Percentiles rank a stretch among this genome's conserved stretches.
phyloP scores from a whole-genome alignment of 2,888 invertebrate genomes.

The Pyrochroa serraticornis region DNA sequence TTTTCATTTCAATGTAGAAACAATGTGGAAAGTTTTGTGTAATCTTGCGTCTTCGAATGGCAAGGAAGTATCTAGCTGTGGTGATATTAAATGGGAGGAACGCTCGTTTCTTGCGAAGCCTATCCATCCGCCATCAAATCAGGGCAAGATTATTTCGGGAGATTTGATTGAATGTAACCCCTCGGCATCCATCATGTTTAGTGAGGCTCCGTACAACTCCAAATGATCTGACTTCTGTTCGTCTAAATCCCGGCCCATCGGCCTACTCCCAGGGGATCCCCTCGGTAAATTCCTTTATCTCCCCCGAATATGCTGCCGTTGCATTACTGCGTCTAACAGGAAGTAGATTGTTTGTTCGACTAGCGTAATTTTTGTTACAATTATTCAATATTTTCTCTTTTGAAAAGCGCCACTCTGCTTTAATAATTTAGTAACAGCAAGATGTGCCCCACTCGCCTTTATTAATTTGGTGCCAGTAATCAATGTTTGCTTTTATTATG shows the following conservation, averaged over 20 bases:
- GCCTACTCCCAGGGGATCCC: slow-evolving; percentile 38
- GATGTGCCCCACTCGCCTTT: no score
- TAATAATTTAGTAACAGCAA: no score
- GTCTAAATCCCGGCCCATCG: slow-evolving; percentile 45
- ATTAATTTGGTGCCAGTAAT: slow-evolving; percentile 5
- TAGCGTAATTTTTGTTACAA: slow-evolving; percentile 27
- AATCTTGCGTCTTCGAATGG: no score
- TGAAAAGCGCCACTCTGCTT: neutral
- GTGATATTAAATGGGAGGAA: slow-evolving; percentile 11
- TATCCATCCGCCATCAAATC: slow-evolving; percentile 46
- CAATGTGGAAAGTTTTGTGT: no score
- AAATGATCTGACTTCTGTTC: slow-evolving; percentile 51
- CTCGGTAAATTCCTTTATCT: slow-evolving; percentile 44
- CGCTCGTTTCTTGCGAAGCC: slow-evolving; percentile 25
- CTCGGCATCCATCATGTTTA: slow-evolving; percentile 51
- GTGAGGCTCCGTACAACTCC: slow-evolving; percentile 47
- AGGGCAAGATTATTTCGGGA: slow-evolving; percentile 47
- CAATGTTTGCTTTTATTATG: no score
- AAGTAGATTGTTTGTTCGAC: slow-evolving; percentile 29
- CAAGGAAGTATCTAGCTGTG: slow-evolving; percentile 20
- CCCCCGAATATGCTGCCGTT: slow-evolving; percentile 21
- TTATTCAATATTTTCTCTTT: slow-evolving; percentile 27
- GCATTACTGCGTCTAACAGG: slow-evolving; percentile 19
- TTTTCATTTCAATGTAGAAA: neutral
- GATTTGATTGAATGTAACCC: slow-evolving; percentile 51